Percentiles rank a stretch among this genome's conserved stretches.
These are phyloP conservation scores for Pseudomugil tenellus DNA, from an alignment of 2,797 vertebrate species.

Conservation along the genomic window DNA sequence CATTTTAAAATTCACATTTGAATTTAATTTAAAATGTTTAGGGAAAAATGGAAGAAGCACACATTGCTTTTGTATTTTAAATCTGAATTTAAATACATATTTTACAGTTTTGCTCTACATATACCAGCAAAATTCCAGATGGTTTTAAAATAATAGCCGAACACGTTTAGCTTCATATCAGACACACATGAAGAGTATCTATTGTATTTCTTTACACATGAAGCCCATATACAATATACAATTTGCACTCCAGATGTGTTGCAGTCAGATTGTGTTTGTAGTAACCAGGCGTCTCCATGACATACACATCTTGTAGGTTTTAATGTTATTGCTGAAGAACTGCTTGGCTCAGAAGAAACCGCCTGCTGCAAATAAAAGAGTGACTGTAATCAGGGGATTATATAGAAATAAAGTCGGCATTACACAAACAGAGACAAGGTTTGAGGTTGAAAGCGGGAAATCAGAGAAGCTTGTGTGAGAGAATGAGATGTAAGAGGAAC, in stretches of 20 bases:
- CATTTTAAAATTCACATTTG: too few species aligned
- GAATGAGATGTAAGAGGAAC: slow-evolving; percentile 35
- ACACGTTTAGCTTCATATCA: too few species aligned
- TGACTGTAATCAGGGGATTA: slow-evolving; percentile 72
- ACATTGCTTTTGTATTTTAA: too few species aligned
- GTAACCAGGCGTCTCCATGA: slow-evolving; percentile 30
- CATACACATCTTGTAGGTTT: slow-evolving; percentile 46
- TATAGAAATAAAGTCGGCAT: slow-evolving; percentile 14
- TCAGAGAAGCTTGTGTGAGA: slow-evolving; percentile 21
- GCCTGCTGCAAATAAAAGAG: slow-evolving; percentile 69
- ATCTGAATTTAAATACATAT: too few species aligned
- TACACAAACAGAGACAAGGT: slow-evolving; percentile 51
- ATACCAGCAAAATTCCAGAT: too few species aligned
- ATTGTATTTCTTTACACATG: too few species aligned
- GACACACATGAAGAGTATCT: too few species aligned
- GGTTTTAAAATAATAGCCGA: too few species aligned
- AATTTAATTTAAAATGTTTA: too few species aligned
- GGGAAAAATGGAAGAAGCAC: too few species aligned
- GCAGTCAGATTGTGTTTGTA: slow-evolving; percentile 37
- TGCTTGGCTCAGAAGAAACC: slow-evolving; percentile 68
- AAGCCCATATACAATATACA: not conserved
- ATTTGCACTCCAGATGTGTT: not conserved
- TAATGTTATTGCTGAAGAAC: slow-evolving; percentile 60
- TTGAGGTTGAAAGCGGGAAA: slow-evolving; percentile 35
- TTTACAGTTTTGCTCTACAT: too few species aligned